Conservation (phyloP, 2,113 vertebrate species). For the Rhineura floridana region DNA sequence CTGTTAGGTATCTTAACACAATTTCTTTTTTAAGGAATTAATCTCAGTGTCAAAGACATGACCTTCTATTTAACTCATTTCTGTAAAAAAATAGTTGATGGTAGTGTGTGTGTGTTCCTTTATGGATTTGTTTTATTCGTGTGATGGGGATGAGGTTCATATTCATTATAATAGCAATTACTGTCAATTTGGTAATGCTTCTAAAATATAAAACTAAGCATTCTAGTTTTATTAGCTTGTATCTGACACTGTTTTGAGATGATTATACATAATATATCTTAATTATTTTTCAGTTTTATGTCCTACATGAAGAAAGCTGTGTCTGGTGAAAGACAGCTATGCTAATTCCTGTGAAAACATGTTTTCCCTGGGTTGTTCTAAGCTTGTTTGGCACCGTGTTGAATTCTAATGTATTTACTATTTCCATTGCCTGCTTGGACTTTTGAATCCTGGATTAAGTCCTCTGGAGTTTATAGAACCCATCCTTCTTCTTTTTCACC, state of each 20-base stretch:
- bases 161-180: conserved; percentile 33
- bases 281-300: conserved; percentile 74
- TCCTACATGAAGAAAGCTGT: conserved; percentile 74
- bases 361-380: conserved; percentile 52
- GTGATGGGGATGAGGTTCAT: conserved; percentile 36
- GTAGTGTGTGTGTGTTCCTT: conserved; percentile 44
- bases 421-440: conserved; percentile 51
- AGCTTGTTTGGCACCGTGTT: conserved; percentile 36
- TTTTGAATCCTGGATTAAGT: conserved; percentile 63
- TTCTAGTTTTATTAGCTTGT: conserved; percentile 39
- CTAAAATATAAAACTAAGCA: conserved; percentile 39
- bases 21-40: conserved; percentile 12
- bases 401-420: conserved; percentile 57
- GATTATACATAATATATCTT: conserved; percentile 20
- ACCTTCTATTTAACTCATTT: conserved; percentile 74
- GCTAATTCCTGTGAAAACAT: conserved; percentile 40
- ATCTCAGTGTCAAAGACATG: conserved; percentile 62
- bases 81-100: conserved; percentile 59
- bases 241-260: conserved; percentile 2
- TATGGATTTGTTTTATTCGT: conserved; percentile 35
- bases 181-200: conserved; percentile 46
- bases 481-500: conserved; percentile 52
- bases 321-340: conserved; percentile 29
- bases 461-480: conserved; percentile 64
- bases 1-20: neutral